Conservation (phyloP, 2,113 vertebrate species). For the Gavialis gangeticus region DNA sequence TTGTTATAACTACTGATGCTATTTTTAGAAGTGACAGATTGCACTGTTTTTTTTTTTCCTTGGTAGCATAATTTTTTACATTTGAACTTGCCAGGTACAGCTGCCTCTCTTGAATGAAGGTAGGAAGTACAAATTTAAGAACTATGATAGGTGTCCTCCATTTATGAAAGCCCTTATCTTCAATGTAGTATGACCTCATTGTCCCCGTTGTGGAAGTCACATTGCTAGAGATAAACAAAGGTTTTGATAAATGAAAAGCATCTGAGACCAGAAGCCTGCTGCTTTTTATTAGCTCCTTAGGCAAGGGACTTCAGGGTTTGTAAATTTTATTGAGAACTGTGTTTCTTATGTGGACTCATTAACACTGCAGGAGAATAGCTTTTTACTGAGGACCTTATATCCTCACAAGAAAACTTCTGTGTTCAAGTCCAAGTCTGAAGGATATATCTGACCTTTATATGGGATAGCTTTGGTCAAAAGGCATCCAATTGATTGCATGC, state of each 20-base stretch:
- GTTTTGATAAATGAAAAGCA: background rate
- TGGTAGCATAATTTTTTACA: background rate
- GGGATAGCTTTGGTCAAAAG: background rate
- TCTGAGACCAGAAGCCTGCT: background rate
- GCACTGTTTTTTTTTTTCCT: rapidly evolving
- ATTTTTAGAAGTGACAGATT: background rate
- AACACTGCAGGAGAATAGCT: background rate
- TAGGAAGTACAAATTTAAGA: background rate
- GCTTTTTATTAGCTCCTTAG: background rate
- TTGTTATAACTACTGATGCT: background rate
- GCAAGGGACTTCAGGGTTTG: background rate
- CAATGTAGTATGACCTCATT: background rate
- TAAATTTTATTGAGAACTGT: background rate
- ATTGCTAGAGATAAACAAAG: background rate
- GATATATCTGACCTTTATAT: background rate
- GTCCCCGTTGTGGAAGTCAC: background rate
- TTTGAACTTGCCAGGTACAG: background rate
- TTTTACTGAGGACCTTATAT: background rate
- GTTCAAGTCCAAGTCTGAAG: background rate
- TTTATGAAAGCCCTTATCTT: background rate
- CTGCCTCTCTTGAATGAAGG: background rate
- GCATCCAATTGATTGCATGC: background rate
- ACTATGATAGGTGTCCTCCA: background rate
- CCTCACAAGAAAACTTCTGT: background rate
- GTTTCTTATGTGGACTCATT: background rate